These are phyloP conservation scores for Hexactinellida sp. DNA, from an alignment of 37 sponge, comb jelly and placozoan genomes.

Conservation along the genomic window DNA sequence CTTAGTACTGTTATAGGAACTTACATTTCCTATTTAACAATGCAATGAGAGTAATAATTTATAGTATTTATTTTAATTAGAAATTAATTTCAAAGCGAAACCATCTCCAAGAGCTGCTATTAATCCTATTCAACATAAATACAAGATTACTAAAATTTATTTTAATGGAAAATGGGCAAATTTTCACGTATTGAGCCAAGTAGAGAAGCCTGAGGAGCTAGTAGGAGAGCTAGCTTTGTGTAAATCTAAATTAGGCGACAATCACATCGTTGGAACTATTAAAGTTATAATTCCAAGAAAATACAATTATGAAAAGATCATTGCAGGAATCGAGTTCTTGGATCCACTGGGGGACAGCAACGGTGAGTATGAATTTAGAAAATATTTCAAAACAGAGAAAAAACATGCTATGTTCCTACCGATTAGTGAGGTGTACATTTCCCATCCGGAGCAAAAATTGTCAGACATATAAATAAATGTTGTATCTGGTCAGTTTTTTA, in stretches of 20 bases:
- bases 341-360: background rate
- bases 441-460: background rate
- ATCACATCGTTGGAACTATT: background rate
- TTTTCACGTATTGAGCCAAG: background rate
- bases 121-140: background rate
- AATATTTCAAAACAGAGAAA: background rate
- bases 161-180: background rate
- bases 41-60: too few species aligned
- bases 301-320: background rate
- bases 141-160: background rate
- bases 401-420: background rate
- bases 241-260: background rate
- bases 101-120: background rate
- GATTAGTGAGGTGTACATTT: background rate
- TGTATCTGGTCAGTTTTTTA: too few species aligned
- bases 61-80: too few species aligned
- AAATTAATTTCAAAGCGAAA: too few species aligned
- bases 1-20: too few species aligned
- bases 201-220: background rate
- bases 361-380: background rate
- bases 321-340: background rate
- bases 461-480: too few species aligned
- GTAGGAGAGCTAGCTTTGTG: background rate
- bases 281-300: background rate
- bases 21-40: too few species aligned